These are phyloP conservation scores for Scyliorhinus canicula DNA, from an alignment of 2,797 vertebrate genomes.

Conservation along the genomic window DNA sequence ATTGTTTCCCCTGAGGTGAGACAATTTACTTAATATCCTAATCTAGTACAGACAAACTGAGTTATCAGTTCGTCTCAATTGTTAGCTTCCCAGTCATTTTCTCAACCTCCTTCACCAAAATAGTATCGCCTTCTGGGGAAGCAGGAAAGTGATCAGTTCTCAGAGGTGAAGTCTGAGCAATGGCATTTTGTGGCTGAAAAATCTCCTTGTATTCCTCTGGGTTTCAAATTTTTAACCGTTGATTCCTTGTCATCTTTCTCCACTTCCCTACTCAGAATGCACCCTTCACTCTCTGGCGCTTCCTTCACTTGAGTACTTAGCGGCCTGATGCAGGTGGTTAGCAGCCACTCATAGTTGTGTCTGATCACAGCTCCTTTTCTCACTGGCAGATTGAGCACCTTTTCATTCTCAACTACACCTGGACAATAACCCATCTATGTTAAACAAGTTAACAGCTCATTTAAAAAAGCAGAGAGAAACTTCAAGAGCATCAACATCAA, in stretches of 20 bases:
- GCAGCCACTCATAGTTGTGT: no score
- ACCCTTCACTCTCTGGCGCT: constrained; percentile 58
- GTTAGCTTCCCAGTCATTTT: no score
- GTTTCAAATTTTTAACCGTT: constrained; percentile 82
- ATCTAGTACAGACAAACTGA: neutral
- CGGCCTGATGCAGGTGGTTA: no score
- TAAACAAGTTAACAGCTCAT: neutral
- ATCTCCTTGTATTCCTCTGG: constrained; percentile 86
- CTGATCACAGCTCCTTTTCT: no score
- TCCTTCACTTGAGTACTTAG: constrained; percentile 37
- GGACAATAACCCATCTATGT: neutral
- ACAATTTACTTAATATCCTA: neutral
- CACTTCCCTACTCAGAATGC: constrained; percentile 84
- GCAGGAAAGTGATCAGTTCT: no score
- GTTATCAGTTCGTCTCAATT: no score
- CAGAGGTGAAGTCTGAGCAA: no score
- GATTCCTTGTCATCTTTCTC: constrained; percentile 82
- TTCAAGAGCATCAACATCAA: neutral
- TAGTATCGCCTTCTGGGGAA: no score
- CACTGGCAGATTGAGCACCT: no score
- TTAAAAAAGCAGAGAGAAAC: neutral
- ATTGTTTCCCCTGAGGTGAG: neutral
- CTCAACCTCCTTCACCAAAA: no score
- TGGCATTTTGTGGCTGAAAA: constrained; percentile 83
- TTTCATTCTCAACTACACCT: no score